Evolutionary conservation across 2,888 invertebrate species (phyloP).

Genomic region (Dryobotodes eremita): DNA sequence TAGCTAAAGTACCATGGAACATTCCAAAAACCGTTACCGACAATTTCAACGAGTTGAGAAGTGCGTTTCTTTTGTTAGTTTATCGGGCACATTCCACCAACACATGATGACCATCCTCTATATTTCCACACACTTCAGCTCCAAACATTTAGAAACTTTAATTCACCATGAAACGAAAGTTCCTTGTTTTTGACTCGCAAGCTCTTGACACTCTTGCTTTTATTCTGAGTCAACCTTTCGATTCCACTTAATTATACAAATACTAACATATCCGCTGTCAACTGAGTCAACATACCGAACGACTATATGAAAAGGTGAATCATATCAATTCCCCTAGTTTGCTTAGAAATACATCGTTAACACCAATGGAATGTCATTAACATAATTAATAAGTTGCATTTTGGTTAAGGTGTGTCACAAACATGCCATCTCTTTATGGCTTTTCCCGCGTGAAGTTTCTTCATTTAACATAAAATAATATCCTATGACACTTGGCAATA

Average conservation of each 20-base stretch:
- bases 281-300: slow-evolving; percentile 45
- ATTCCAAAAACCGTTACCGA: no score
- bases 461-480: not conserved
- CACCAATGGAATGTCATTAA: slow-evolving; percentile 31
- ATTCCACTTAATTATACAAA: slow-evolving; percentile 24
- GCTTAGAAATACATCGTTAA: slow-evolving; percentile 33
- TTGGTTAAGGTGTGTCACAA: slow-evolving; percentile 20
- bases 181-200: slow-evolving; percentile 12
- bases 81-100: no score
- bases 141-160: not conserved
- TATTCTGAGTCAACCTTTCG: slow-evolving; percentile 44
- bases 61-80: no score
- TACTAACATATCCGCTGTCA: not conserved
- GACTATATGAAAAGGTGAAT: slow-evolving; percentile 43
- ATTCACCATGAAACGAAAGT: not conserved
- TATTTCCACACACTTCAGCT: no score
- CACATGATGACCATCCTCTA: no score
- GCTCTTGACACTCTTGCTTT: not conserved
- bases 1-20: no score
- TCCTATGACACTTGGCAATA: not conserved
- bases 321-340: slow-evolving; percentile 43
- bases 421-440: not conserved
- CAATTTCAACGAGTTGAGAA: no score
- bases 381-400: slow-evolving; percentile 31
- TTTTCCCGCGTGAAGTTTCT: not conserved